A percentile compares a stretch with the other conserved stretches of the same genome.
phyloP scores from a whole-genome alignment of 2,113 vertebrate species.

The Pangasianodon gigas region DNA sequence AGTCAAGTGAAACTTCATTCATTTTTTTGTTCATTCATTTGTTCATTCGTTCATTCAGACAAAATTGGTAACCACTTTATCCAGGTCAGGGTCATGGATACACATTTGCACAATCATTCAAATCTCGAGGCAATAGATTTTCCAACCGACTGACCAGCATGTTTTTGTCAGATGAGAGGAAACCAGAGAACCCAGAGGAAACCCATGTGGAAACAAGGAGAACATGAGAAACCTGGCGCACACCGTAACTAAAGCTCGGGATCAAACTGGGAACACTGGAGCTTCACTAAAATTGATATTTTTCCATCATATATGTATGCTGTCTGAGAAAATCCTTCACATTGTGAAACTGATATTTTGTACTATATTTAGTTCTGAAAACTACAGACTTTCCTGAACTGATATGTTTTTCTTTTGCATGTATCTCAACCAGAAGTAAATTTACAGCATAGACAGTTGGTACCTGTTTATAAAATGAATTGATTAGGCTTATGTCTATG shows the following conservation, averaged over 20 bases:
- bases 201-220: background rate
- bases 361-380: background rate
- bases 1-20: conserved; percentile 13
- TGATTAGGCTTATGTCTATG: background rate
- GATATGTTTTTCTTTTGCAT: background rate
- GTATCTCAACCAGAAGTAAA: background rate
- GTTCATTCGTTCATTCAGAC: background rate
- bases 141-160: background rate
- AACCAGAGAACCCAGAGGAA: background rate
- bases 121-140: background rate
- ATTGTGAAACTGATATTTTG: background rate
- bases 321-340: background rate
- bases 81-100: background rate
- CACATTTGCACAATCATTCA: background rate
- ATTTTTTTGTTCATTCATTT: background rate
- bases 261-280: background rate
- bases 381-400: background rate
- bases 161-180: background rate
- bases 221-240: background rate
- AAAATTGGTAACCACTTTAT: background rate
- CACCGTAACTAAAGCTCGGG: background rate
- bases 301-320: background rate
- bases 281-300: background rate
- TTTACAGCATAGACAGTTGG: background rate
- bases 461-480: background rate